Evolutionary conservation across 2,113 vertebrate species (phyloP).

Genomic region (Meleagris gallopavo): DNA sequence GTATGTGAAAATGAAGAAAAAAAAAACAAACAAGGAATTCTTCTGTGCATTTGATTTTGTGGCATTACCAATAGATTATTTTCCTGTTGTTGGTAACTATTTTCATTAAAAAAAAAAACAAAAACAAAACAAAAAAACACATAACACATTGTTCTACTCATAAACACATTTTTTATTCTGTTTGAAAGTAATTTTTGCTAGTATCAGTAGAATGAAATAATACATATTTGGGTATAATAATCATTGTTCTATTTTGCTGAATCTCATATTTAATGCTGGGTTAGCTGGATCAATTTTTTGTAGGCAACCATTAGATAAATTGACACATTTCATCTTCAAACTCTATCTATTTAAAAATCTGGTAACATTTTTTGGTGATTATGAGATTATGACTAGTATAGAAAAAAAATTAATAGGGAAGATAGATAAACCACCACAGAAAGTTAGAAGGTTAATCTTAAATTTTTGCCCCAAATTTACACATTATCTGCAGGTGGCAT

Average conservation of each 20-base stretch:
- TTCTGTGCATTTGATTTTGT: background rate
- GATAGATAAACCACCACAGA: background rate
- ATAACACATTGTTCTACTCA: background rate
- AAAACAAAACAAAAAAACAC: too few relatives aligned
- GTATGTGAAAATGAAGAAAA: background rate
- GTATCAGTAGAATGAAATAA: background rate
- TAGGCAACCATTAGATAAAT: background rate
- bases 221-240: background rate
- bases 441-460: background rate
- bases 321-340: background rate
- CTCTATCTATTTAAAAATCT: background rate
- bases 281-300: background rate
- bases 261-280: background rate
- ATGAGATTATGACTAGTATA: background rate
- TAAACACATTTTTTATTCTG: background rate
- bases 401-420: background rate
- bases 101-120: background rate
- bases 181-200: background rate
- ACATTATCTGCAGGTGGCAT: background rate
- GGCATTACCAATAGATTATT: background rate
- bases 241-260: accelerated
- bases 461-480: background rate
- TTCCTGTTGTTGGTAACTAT: background rate
- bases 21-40: background rate
- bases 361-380: background rate